Base-by-base conservation (phyloP, 2,888 invertebrate genomes). In the Eilema depressum region DNA sequence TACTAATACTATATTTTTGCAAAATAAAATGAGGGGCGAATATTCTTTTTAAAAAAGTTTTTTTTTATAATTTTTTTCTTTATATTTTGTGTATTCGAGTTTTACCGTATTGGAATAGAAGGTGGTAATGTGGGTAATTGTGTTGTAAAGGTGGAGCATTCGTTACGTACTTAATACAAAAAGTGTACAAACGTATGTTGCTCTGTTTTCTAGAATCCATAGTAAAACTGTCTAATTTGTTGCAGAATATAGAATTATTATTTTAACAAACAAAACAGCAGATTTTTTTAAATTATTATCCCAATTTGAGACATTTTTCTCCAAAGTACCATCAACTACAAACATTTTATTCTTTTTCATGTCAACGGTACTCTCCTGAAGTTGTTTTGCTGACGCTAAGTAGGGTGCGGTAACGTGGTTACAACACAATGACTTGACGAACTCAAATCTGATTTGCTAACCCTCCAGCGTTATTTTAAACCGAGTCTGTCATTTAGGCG, bases 391-490 rank as follows among this genome's bases (percentile, higher is more conserved):
- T 78, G 83, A 75, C 92, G 68, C 86, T 90, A 89, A 88, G 70
- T 81, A 80, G 90, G 91, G 90, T 77, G 85, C 80, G 72, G 84
- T 95, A 95, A 95, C 91, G 76, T 81, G 82, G 93, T 95, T 95
- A 95, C 85, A 78, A 82, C 86, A 95, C 95, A 94, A 94, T 95
- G 93, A 92, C 89, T 91, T 95, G 95, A 95, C 92, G 95, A 93
- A 94, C 91, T 92, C 89, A 94, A 95, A 95, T 95, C 92, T 85
- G 94, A 95, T 95, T 95, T 94, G 88, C 83, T 83, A 86, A 91
- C 93, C 95, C 94, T 93, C 93, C 88, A 81, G 85, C 78, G 92
- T 93, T 94, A 94, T 94, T 94, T 94, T 94, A 94, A 93, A 95
- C 90, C 91, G 86, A 92, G 92, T 90, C 91, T 87, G 82, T 88